Conservation (phyloP, 2,888 invertebrate species). For the Neuroscelio doddi region DNA sequence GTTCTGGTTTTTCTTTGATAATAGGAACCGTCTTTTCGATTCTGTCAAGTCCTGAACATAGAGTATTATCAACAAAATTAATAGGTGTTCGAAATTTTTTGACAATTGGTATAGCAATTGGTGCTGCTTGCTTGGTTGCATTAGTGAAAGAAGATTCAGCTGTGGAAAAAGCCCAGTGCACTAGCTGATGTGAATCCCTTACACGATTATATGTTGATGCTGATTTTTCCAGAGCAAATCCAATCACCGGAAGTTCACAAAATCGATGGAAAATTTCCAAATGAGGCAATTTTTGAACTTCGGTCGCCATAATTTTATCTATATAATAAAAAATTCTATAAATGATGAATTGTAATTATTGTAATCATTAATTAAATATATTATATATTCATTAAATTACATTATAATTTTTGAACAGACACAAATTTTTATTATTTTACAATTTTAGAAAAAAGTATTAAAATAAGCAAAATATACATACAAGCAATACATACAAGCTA, state of each 20-base stretch:
- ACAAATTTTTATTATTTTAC: no score
- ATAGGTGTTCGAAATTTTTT: constrained; percentile 74
- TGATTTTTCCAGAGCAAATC: constrained; percentile 61
- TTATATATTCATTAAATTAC: no score
- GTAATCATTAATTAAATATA: background rate
- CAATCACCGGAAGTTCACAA: constrained; percentile 61
- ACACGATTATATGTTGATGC: constrained; percentile 60
- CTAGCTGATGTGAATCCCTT: constrained; percentile 64
- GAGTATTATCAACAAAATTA: constrained; percentile 77
- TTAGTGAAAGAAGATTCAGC: constrained; percentile 75
- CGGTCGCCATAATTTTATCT: constrained; percentile 46
- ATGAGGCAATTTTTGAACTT: constrained; percentile 55
- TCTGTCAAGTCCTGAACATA: constrained; percentile 79
- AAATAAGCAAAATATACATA: no score
- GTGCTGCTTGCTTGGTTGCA: constrained; percentile 73
- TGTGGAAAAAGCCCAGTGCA: constrained; percentile 78
- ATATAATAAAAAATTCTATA: background rate
- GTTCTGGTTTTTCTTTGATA: constrained; percentile 77
- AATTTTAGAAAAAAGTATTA: no score
- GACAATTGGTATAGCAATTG: constrained; percentile 76
- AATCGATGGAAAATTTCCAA: constrained; percentile 63
- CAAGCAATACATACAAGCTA: no score
- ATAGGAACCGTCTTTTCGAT: constrained; percentile 80
- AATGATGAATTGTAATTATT: background rate
- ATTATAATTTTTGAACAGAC: no score